Base-by-base conservation (phyloP, 2,797 vertebrate species). In the Typhlichthys eigenmanni region DNA sequence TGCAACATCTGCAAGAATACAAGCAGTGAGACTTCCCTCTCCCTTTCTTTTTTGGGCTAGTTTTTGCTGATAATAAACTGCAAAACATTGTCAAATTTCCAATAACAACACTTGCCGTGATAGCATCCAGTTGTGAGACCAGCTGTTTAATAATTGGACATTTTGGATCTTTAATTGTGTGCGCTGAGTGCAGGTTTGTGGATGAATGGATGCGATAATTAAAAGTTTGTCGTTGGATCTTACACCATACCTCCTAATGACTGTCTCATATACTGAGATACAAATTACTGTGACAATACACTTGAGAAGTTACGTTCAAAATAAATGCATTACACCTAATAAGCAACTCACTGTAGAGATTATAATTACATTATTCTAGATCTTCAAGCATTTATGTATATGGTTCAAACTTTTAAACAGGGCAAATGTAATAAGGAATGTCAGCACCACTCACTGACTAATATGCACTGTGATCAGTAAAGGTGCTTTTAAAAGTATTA, bases 11-110 rank as follows among this genome's bases (percentile, higher is more conserved):
- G 76, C 71, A 76, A 75, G 73, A 79, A 76, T 75, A 47, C n/a
- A 13, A 9, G 14, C 84, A 76, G 73, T 76, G 71, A 81, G 82
- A 78, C 49, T 75, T 75, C 62, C 63, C 75, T 69, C 49, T 24
- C 34, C 14, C 3, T 43, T 58, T 69, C 58, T 62, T 65, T 46
- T 47, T 47, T 5, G 17, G 14, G 8, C 10, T 57, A 14, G 17
- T 58, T 58, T 13, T 47, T 45, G 3, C 52, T 75, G 45, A 68
- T 76, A 75, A 82, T 64, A 56, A 75, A 68, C 74, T 66, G 66
- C 83, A 82, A 80, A 66, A 64, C 61, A 54, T 68, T 68, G 74
- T 83, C 82, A 72, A 78, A 63, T 67, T 75, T 78, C 73, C 62
- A 55, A 68, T 81, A 81, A 82, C 74, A 58, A 66, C 49, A 47